Base-by-base conservation (phyloP, 2,113 vertebrate genomes). In the Lipophrys pholis region DNA sequence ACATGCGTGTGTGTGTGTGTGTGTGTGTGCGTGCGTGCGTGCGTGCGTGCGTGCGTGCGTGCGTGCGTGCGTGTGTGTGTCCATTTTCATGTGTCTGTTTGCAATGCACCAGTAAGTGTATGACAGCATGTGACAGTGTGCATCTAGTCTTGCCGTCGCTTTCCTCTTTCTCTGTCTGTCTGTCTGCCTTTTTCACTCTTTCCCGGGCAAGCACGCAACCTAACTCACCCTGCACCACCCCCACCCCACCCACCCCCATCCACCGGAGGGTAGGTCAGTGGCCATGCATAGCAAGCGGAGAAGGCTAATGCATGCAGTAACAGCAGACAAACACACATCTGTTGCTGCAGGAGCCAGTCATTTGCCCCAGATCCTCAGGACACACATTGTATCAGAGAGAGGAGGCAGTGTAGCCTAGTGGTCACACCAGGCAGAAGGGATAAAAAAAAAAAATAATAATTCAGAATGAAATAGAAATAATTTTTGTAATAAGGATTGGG, bases 391-490 rank as follows among this genome's bases (percentile, higher is more conserved):
- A 67, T 73, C 57, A 83, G 59, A 81, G 77, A 85, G 79, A 85
- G 89, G 84, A 90, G 66, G 91, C 91, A 93, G 92, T 93, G 93
- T 90, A 92, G 89, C 89, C 92, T 92, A 91, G 92, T 91, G 93
- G 92, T 84, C 87, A 89, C 51, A 82, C 11, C 77, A 66, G 76
- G 88, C 62, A 85, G 78, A 77, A 39, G 64, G 87, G 68, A 49
- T 64, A 36, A 35, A 36, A 62, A 41, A 39, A 66, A 71, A 49
- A 42, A 30, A 40, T 8, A n/a, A 11, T 8, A 16, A 54, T n/a
- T 4, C 4, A 74, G 36, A 42, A 43, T 1, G 9, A 61, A 35
- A 58, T 6, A n/a, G 36, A 9, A 55, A 58, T 38, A 64, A 30
- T 52, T n/a, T 53, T 51, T 45, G 15, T 61, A 17, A 53, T 66